Percentiles rank a stretch among this genome's conserved stretches.
phyloP scores from a whole-genome alignment of 2,888 invertebrate genomes.

The Drosophila imparisetae region DNA sequence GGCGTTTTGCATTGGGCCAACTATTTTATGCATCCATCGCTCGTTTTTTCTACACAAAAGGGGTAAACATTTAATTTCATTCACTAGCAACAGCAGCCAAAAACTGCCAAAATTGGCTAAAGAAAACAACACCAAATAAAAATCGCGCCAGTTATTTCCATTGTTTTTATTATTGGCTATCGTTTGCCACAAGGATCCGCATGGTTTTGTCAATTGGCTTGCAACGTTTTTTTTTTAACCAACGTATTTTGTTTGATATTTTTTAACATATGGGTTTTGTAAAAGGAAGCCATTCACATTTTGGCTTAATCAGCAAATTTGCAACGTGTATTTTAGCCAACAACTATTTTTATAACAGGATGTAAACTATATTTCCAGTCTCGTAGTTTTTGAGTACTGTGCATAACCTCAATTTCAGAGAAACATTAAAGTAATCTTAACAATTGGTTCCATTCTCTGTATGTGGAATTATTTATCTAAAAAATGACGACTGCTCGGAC shows the following conservation, averaged over 20 bases:
- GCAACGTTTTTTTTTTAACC: conserved; percentile 1
- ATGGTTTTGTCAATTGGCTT: conserved; percentile 15
- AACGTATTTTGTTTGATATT: not conserved
- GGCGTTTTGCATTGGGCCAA: conserved; percentile 40
- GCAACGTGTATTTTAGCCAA: not conserved
- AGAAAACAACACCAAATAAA: conserved; percentile 20
- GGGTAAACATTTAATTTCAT: conserved; percentile 73
- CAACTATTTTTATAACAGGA: not conserved
- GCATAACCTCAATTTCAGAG: not conserved
- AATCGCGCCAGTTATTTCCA: conserved; percentile 42
- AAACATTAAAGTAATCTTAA: not conserved
- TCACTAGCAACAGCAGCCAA: conserved; percentile 65
- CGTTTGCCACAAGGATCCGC: conserved; percentile 3
- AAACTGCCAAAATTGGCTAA: conserved; percentile 47
- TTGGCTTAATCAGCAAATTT: not conserved
- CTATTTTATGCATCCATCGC: conserved; percentile 28
- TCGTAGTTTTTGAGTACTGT: not conserved
- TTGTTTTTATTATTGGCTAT: conserved; percentile 54
- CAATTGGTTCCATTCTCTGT: not conserved
- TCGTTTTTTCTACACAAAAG: conserved; percentile 39
- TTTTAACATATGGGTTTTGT: not conserved
- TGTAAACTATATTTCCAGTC: not conserved
- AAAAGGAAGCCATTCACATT: not conserved
- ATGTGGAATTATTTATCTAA: not conserved
- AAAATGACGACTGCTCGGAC: not conserved